These are phyloP conservation scores for Tholera decimalis DNA, from an alignment of 2,888 invertebrate species.

Conservation along the genomic window DNA sequence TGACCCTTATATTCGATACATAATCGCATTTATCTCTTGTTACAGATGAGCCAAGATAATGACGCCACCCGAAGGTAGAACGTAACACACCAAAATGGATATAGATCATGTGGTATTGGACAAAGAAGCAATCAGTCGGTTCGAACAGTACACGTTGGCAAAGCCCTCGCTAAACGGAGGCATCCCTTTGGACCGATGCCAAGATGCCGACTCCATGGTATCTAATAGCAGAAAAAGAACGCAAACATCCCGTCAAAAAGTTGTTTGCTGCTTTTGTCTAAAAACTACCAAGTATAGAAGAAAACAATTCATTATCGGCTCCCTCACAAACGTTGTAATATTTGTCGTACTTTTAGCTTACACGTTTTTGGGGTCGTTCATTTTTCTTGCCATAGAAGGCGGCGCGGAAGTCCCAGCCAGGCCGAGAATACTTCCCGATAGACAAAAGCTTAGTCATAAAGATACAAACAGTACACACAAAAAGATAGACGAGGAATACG, in stretches of 20 bases:
- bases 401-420: slow-evolving; percentile 91
- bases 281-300: slow-evolving; percentile 90
- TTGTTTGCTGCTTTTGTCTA: slow-evolving; percentile 90
- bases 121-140: slow-evolving; percentile 89
- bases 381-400: slow-evolving; percentile 96
- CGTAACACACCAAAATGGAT: slow-evolving; percentile 85
- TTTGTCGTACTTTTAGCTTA: slow-evolving; percentile 96
- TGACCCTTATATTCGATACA: background rate
- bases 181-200: slow-evolving; percentile 90
- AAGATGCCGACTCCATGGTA: slow-evolving; percentile 89
- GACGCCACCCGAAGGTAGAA: slow-evolving; percentile 78
- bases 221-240: slow-evolving; percentile 89
- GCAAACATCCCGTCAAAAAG: slow-evolving; percentile 89
- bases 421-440: slow-evolving; percentile 88
- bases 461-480: slow-evolving; percentile 82
- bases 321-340: slow-evolving; percentile 96
- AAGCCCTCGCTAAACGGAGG: slow-evolving; percentile 89
- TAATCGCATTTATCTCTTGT: slow-evolving; percentile 78
- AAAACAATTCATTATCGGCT: slow-evolving; percentile 93
- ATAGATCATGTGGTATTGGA: slow-evolving; percentile 89
- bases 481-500: slow-evolving; percentile 85
- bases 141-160: slow-evolving; percentile 89
- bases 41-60: slow-evolving; percentile 83
- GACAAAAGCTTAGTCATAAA: slow-evolving; percentile 90
- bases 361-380: slow-evolving; percentile 94